Evolutionary conservation across 2,113 vertebrate species (phyloP), one percentile per base, ranked within the genome.

Genomic region (Boulengeromyrus knoepffleri): DNA sequence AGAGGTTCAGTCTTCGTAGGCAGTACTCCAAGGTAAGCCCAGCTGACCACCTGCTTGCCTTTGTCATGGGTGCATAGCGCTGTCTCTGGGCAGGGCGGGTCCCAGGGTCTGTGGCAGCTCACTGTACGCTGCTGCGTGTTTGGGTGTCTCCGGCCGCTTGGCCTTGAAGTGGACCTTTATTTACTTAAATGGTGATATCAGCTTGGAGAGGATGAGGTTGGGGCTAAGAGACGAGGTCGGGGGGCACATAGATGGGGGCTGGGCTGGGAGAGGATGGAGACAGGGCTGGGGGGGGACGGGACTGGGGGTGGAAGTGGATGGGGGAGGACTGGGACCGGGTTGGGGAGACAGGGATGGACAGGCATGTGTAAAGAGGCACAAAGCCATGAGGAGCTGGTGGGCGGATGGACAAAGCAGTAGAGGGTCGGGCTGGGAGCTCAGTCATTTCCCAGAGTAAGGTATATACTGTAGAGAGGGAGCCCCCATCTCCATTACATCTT

Each of bases 1-100:
- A 96, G 92, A 94, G 95, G 90, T 96, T 96, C 94, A 96, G 94
- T 91, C 95, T 96, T 53, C 95, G 95, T 88, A 94, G 96, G 91
- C 95, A 96, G 92, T 93, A 93, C 91, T 96, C 95, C 62, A 96
- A 96, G 96, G 95, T 96, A 95, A 95, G 95, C 46, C 47, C 9
- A 21, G 53, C 52, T 5, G 17, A 13, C 36, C 56, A 9, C 21
- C 36, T 58, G 46, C 39, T 39, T 31, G 24, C 77, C 47, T 86
- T 50, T 66, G 62, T 77, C 31, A 5, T 10, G 36, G 70, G 15
- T 77, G 27, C 31, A 2, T 31, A 39, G 13, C 1, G 13, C 3
- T 9, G 27, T 15, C 66, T 77, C 70, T 15, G 70, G 31, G 31
- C 31, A 3, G 70, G 31, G 31, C 0, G 5, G 3, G 36, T 77